These are phyloP conservation scores for Agapornis canus DNA, from an alignment of 2,797 vertebrate species.

Conservation along the genomic window DNA sequence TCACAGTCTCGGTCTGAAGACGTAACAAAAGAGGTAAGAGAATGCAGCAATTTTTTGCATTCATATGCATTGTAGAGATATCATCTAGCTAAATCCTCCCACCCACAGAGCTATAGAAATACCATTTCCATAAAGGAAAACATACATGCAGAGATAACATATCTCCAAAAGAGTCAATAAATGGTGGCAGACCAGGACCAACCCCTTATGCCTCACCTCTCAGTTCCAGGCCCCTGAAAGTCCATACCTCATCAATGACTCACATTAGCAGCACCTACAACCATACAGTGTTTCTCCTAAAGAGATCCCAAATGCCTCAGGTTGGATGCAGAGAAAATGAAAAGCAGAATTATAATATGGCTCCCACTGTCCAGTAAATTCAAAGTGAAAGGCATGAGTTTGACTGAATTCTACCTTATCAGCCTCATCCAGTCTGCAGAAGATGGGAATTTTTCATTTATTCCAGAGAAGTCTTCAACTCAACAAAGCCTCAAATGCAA, in stretches of 20 bases:
- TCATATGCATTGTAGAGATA: not conserved
- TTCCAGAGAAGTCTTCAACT: not conserved
- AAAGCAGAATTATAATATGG: not conserved
- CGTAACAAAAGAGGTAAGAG: not conserved
- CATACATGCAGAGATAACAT: not conserved
- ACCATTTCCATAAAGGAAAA: not conserved
- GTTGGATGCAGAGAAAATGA: not conserved
- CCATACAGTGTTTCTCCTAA: not conserved
- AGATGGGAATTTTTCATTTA: not conserved
- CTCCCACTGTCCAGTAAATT: not conserved
- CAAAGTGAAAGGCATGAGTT: not conserved
- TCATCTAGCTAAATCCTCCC: not conserved
- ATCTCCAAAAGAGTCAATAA: not conserved
- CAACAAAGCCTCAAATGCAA: not conserved
- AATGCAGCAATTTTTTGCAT: not conserved
- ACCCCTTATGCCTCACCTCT: accelerated
- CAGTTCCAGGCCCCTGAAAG: not conserved
- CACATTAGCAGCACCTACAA: not conserved
- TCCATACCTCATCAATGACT: not conserved
- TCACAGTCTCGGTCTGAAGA: not conserved
- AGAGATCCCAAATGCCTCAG: not conserved
- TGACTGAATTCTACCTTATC: not conserved
- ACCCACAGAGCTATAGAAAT: not conserved
- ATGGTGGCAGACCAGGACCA: not conserved
- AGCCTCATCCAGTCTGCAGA: not conserved